phyloP scores from a whole-genome alignment of 2,113 vertebrate species.

The Macaca mulatta region DNA sequence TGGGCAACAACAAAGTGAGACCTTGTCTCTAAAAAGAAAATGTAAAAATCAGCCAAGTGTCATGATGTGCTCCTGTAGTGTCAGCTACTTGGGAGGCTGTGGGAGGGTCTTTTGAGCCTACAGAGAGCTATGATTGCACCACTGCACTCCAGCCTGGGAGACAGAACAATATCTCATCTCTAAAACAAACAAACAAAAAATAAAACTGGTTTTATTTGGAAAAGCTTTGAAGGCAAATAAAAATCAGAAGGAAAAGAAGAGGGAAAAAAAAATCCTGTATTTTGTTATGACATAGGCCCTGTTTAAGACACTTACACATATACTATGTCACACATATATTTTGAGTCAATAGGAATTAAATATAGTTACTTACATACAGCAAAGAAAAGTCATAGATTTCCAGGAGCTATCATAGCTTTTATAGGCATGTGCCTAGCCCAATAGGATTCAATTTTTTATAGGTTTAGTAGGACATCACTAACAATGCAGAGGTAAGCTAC shows the following conservation, averaged over 20 bases:
- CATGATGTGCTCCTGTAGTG: no score
- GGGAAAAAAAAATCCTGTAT: background rate
- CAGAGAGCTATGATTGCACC: no score
- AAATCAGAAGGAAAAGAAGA: background rate
- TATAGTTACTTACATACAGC: background rate
- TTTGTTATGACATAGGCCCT: background rate
- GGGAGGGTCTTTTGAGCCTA: no score
- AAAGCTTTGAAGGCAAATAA: background rate
- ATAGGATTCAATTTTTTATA: background rate
- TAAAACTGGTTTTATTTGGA: background rate
- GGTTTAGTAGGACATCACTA: background rate
- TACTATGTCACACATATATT: background rate
- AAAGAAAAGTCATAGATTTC: constrained; percentile 22
- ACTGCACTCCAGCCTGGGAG: no score
- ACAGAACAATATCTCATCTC: no score
- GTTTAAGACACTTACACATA: background rate
- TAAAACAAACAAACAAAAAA: no score
- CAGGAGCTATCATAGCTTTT: background rate
- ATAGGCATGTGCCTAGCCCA: background rate
- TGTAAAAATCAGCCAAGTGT: no score
- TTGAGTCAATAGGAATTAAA: background rate
- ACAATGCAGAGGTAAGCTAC: background rate
- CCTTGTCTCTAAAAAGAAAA: no score
- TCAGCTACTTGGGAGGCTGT: no score
- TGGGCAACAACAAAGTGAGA: no score